Percentiles rank a stretch among this genome's conserved stretches.
Evolutionary conservation across 2,888 invertebrate species (phyloP).

Genomic region (Cremastinae sp.): DNA sequence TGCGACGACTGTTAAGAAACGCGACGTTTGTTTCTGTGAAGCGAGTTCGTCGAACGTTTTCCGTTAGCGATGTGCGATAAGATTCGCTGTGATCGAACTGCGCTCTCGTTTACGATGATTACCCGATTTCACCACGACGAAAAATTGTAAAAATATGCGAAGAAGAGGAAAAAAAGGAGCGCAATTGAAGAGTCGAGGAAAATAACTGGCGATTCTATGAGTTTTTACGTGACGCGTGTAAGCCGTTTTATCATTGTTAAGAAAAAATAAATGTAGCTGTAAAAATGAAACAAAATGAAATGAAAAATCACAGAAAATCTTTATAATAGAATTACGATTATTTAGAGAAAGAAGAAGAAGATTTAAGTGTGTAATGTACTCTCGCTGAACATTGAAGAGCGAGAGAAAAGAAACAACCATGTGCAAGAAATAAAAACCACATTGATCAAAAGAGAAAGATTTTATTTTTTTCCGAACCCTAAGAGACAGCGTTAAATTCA

Average conservation of each 20-base stretch:
- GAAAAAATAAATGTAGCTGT: conserved; percentile 36
- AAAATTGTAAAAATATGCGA: conserved; percentile 36
- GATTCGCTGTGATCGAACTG: conserved; percentile 25
- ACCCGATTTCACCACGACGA: conserved; percentile 18
- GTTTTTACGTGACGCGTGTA: conserved; percentile 42
- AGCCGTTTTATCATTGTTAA: conserved; percentile 55
- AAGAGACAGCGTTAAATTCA: no score
- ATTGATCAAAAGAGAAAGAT: not conserved
- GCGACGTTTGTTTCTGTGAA: not conserved
- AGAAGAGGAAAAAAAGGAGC: conserved; percentile 7
- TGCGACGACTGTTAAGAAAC: not conserved
- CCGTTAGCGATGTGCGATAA: conserved; percentile 39
- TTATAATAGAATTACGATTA: conserved; percentile 50
- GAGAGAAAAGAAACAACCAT: conserved; percentile 6
- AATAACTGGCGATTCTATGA: not conserved
- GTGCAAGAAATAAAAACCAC: conserved; percentile 16
- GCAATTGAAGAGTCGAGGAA: not conserved
- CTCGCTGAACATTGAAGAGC: conserved; percentile 40
- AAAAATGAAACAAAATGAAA: conserved; percentile 14
- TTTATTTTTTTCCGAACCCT: not conserved
- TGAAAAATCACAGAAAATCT: conserved; percentile 27
- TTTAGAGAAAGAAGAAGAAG: conserved; percentile 49
- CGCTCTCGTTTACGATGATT: conserved; percentile 18
- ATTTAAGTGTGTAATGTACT: conserved; percentile 51
- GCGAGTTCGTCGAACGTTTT: conserved; percentile 45